Evolutionary conservation across 2,797 vertebrate species (phyloP).

Genomic region (Channallabes apus): DNA sequence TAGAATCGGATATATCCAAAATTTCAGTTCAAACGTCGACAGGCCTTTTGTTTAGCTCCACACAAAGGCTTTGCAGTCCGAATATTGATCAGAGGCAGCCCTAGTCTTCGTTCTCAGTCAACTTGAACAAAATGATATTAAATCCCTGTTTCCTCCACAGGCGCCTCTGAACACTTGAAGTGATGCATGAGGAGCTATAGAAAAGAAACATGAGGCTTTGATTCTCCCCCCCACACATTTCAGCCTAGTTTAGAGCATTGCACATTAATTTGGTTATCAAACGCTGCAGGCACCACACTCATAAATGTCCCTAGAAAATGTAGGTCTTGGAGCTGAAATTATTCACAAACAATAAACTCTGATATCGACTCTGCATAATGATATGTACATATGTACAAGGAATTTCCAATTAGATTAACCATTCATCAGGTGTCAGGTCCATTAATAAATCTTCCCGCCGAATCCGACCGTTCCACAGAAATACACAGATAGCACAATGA

Average conservation of each 20-base stretch:
- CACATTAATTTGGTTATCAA: conserved; percentile 50
- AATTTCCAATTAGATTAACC: conserved; percentile 38
- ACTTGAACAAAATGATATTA: conserved; percentile 60
- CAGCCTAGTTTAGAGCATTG: conserved; percentile 49
- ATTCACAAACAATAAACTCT: conserved; percentile 62
- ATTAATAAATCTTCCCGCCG: conserved; percentile 33
- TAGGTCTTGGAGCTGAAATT: conserved; percentile 49
- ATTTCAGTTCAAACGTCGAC: conserved; percentile 48
- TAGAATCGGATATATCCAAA: conserved; percentile 45
- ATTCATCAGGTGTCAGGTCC: conserved; percentile 38
- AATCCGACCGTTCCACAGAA: conserved; percentile 56
- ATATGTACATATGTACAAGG: conserved; percentile 71
- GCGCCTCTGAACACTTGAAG: conserved; percentile 55
- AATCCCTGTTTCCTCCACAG: conserved; percentile 54
- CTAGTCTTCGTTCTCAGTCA: conserved; percentile 56
- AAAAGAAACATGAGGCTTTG: conserved; percentile 45
- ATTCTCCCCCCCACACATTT: conserved; percentile 43
- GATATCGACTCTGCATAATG: conserved; percentile 60
- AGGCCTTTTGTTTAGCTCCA: conserved; percentile 52
- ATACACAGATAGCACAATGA: conserved; percentile 63
- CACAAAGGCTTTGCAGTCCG: conserved; percentile 49
- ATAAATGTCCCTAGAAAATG: conserved; percentile 14
- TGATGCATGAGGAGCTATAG: conserved; percentile 53
- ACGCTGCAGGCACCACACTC: conserved; percentile 30
- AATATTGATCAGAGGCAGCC: conserved; percentile 65